phyloP scores from a whole-genome alignment of 53 echinoderm and acorn worm species.

The Actinopyga echinites region DNA sequence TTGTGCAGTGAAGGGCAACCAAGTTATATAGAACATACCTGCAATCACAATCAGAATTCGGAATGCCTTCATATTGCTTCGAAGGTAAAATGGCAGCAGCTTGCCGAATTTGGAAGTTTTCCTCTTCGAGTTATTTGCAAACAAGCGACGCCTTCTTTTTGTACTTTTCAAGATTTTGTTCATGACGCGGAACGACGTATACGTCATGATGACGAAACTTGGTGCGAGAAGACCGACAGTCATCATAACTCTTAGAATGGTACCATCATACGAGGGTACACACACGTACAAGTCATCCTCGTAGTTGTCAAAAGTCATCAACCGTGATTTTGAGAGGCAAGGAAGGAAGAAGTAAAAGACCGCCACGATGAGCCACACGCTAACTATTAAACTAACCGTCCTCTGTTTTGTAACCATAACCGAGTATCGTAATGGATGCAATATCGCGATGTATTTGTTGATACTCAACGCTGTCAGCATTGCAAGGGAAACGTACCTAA shows the following conservation, averaged over 20 bases:
- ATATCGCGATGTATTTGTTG: slow-evolving; percentile 34
- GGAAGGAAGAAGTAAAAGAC: no score
- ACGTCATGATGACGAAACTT: slow-evolving; percentile 52
- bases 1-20: slow-evolving; percentile 45
- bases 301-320: neutral
- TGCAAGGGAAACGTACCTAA: slow-evolving; percentile 1
- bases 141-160: slow-evolving; percentile 28
- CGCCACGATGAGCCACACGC: slow-evolving; percentile 10
- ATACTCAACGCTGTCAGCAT: slow-evolving; percentile 17
- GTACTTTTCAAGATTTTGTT: slow-evolving; percentile 14
- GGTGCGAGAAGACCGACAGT: slow-evolving; percentile 36
- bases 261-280: slow-evolving; percentile 9
- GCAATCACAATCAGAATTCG: slow-evolving; percentile 49
- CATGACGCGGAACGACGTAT: slow-evolving; percentile 47
- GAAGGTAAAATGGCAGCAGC: slow-evolving; percentile 26
- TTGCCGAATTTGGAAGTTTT: neutral
- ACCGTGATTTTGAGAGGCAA: neutral
- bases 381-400: slow-evolving; percentile 1
- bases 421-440: slow-evolving; percentile 51
- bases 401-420: slow-evolving; percentile 39
- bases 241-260: neutral
- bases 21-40: slow-evolving; percentile 53
- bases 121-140: slow-evolving; percentile 10
- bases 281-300: slow-evolving; percentile 21
- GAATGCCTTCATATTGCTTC: slow-evolving; percentile 53